These are phyloP conservation scores for Myodes glareolus DNA, from an alignment of 2,113 vertebrate genomes.

Conservation along the genomic window DNA sequence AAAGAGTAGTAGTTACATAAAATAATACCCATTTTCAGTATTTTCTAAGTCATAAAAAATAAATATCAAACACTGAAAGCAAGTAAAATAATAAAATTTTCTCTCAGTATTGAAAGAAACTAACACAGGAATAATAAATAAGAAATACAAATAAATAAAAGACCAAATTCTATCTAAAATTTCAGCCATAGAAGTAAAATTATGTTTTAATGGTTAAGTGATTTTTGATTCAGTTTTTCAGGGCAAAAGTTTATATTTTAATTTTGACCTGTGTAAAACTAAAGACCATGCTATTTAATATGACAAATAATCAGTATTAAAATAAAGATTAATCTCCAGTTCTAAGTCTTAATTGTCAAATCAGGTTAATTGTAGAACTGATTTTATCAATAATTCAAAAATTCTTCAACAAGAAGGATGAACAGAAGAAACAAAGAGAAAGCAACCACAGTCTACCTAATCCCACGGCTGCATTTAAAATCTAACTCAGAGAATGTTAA, in stretches of 20 bases:
- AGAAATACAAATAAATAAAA: background rate
- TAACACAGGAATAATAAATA: background rate
- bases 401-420: background rate
- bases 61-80: background rate
- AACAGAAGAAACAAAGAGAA: background rate
- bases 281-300: background rate
- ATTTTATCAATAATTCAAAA: constrained; percentile 6
- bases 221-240: constrained; percentile 29
- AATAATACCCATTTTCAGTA: background rate
- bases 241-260: constrained; percentile 11
- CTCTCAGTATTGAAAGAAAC: background rate
- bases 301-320: background rate
- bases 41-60: background rate
- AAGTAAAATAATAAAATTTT: background rate
- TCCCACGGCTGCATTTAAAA: constrained; percentile 30
- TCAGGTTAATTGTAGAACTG: background rate
- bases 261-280: constrained; percentile 31
- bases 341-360: constrained; percentile 20
- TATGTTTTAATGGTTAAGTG: background rate
- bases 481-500: constrained; percentile 59
- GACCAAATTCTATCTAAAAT: background rate
- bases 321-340: background rate
- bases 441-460: background rate
- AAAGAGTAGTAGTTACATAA: background rate
- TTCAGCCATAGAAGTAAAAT: background rate